phyloP scores from a whole-genome alignment of 1,140 invertebrate species.

The Euura saliciscinereae region DNA sequence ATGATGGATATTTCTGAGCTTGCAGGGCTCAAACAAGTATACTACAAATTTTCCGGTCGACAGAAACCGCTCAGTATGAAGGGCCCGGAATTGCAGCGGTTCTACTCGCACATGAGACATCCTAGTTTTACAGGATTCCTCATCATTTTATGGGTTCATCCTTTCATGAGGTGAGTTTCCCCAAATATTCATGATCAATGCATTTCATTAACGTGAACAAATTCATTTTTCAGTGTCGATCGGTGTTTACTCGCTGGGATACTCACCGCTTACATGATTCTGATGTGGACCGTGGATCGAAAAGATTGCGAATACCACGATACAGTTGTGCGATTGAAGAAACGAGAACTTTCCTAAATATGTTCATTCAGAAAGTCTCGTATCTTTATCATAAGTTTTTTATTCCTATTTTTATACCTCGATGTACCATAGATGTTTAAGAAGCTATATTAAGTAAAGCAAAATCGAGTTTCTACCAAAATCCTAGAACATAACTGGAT shows the following conservation, averaged over 20 bases:
- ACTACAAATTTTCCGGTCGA: constrained; percentile 56
- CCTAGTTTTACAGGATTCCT: constrained; percentile 63
- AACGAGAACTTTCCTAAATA: constrained; percentile 29
- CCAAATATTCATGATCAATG: background rate
- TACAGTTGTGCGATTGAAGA: constrained; percentile 39
- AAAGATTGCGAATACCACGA: constrained; percentile 59
- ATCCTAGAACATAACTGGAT: too few relatives aligned
- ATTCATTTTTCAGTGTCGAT: constrained; percentile 57
- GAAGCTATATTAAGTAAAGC: too few relatives aligned
- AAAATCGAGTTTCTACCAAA: too few relatives aligned
- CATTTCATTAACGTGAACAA: constrained; percentile 21
- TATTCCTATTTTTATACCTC: too few relatives aligned
- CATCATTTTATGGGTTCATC: constrained; percentile 61
- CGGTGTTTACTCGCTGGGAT: constrained; percentile 55
- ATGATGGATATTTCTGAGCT: constrained; percentile 69
- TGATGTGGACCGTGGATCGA: constrained; percentile 60
- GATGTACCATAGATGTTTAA: too few relatives aligned
- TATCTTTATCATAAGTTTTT: too few relatives aligned
- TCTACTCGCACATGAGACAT: constrained; percentile 63
- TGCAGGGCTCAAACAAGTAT: constrained; percentile 66
- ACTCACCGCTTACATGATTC: constrained; percentile 59
- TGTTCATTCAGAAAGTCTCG: too few relatives aligned
- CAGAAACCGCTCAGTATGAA: constrained; percentile 56
- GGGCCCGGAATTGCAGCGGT: constrained; percentile 53
- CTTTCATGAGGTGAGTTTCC: constrained; percentile 60